Base-by-base conservation (phyloP, 2,888 invertebrate species). In the Nasonovia ribisnigri region DNA sequence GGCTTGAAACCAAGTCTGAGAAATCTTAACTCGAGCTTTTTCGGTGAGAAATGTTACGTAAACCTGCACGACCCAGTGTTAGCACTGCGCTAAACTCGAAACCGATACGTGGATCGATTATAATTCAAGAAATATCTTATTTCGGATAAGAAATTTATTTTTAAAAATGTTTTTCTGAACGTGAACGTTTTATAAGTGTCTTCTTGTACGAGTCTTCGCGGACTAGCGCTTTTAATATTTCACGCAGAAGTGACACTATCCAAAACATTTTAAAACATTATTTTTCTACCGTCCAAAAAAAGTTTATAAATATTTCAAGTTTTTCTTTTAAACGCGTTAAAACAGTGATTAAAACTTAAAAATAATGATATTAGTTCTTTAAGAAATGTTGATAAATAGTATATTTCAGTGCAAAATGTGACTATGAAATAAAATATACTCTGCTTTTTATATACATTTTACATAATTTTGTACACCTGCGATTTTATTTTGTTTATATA, bases 311-410 rank as follows among this genome's bases (percentile, higher is more conserved):
- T 11, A 91, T 29, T 46, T 84, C 6, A 42, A 91, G 77, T 91
- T 90, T 91, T 51, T n/a, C 10, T 13, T 84, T 51, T 84, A 91
- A 84, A 43, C 54, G 29, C 54, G 51, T 91, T 43, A 54, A 84
- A 84, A 91, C 84, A 24, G 84, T 42, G 84, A 84, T 84, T 91
- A 84, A 84, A 91, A 84, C 91, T 91, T 91, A 84, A 84, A 91
- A 84, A 91, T 57, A 91, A 91, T 54, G 84, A n/a, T 3, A 84
- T 84, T 84, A 91, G 51, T 84, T 84, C 43, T 84, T 57, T 43
- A 6, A 43, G 48, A n/a, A 42, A 54, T 84, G 24, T 43, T 20
- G 54, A 16, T 0, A 60, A 89, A 89, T 29, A 13, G 8, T 43
- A 29, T 57, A 42, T 51, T 84, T 29, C 36, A 60, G 90, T 91